phyloP scores from a whole-genome alignment of 2,888 invertebrate species.

The Drosophila tripunctata region DNA sequence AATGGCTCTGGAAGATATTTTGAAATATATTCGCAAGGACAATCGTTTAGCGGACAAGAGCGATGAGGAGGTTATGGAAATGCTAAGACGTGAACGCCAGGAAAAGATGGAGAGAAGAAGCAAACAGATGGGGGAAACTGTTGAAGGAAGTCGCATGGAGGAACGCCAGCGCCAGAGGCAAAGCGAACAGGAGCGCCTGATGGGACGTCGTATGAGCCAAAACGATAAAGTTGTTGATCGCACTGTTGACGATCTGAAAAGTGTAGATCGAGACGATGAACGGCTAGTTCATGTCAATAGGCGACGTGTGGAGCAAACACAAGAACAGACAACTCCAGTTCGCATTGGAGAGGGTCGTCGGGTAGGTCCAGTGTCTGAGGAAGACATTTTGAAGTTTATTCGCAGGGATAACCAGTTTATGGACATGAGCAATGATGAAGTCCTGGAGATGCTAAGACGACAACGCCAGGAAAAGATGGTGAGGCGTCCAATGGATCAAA shows the following conservation, averaged over 20 bases:
- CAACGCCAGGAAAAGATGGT: conserved; percentile 19
- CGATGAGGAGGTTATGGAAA: conserved; percentile 62
- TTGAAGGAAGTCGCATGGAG: not conserved
- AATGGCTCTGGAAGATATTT: conserved; percentile 45
- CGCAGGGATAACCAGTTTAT: conserved; percentile 52
- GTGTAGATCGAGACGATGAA: not conserved
- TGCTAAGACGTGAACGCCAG: conserved; percentile 46
- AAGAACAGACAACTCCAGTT: conserved; percentile 11
- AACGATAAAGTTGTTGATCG: not conserved
- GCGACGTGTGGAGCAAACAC: conserved; percentile 1
- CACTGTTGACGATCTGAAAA: not conserved
- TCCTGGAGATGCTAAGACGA: conserved; percentile 56
- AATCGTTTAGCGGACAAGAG: conserved; percentile 11
- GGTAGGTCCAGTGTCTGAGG: conserved; percentile 38
- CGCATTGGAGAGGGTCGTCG: conserved; percentile 56
- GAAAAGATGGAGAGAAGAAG: conserved; percentile 1
- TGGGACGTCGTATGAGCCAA: not conserved
- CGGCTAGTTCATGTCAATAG: conserved; percentile 15
- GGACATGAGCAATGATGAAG: conserved; percentile 52
- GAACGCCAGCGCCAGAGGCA: not conserved
- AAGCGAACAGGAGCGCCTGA: not conserved
- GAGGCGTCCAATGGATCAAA: not conserved
- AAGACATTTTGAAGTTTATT: conserved; percentile 49
- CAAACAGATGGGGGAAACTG: not conserved
- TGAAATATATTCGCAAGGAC: conserved; percentile 13